Evolutionary conservation across 2,888 invertebrate species (phyloP).

Genomic region (Heliconius aoede): DNA sequence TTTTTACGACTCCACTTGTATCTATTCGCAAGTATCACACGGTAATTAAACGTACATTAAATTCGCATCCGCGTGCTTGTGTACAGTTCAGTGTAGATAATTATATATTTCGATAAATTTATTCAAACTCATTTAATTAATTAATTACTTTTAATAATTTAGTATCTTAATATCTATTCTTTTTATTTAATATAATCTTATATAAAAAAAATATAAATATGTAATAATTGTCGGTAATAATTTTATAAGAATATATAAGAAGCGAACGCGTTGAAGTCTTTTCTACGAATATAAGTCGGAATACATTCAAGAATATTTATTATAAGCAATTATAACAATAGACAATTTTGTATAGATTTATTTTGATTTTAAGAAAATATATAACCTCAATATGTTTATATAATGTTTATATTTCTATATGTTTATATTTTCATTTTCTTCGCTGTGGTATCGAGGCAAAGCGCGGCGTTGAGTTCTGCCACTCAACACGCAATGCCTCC

Average conservation of each 20-base stretch:
- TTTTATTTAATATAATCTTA: neutral
- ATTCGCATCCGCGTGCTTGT: conserved; percentile 45
- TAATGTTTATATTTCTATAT: too few relatives aligned
- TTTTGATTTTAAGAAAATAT: too few relatives aligned
- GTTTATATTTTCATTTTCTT: too few relatives aligned
- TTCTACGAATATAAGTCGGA: conserved; percentile 4
- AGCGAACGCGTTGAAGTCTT: conserved; percentile 44
- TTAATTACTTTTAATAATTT: neutral
- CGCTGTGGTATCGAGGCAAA: too few relatives aligned
- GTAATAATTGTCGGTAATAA: neutral
- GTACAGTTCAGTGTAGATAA: conserved; percentile 11
- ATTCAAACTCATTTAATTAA: neutral
- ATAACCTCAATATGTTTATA: too few relatives aligned
- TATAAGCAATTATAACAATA: too few relatives aligned
- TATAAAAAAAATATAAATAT: neutral
- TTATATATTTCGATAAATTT: conserved; percentile 16
- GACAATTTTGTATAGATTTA: too few relatives aligned
- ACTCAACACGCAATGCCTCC: too few relatives aligned
- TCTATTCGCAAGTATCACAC: conserved; percentile 46
- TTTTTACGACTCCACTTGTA: conserved; percentile 43
- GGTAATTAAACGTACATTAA: conserved; percentile 47
- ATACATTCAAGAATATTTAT: neutral
- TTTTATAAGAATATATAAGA: neutral
- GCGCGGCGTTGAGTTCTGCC: too few relatives aligned
- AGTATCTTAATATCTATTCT: neutral